Base-by-base conservation (phyloP, 2,797 vertebrate species). In the Philypnodon macrostomus region DNA sequence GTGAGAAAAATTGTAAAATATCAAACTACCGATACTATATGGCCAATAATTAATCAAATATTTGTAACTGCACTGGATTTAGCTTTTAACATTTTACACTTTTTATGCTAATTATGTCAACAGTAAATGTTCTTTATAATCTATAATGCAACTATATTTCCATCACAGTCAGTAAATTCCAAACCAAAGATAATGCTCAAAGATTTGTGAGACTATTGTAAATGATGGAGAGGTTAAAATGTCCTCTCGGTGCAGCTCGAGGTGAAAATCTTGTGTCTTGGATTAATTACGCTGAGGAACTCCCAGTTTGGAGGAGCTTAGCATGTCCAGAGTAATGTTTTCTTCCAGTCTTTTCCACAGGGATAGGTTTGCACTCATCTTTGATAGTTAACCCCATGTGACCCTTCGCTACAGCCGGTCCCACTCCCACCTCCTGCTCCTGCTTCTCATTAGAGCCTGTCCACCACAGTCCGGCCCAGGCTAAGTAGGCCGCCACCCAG, bases 311-410 rank as follows among this genome's bases (percentile, higher is more conserved):
- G 72, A 44, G 73, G 80, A 80, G 83, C 83, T 89, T 89, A 86
- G 84, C 81, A 70, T 84, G 85, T 81, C 72, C 76, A 63, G 79
- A 77, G 61, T 73, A 77, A 84, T 91, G 88, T 91, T 90, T 90
- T 88, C 85, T 73, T 87, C 86, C 5, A 64, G 70, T 66, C 63
- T 86, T 89, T 90, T 90, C 85, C 87, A 89, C 86, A 87, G 83
- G 86, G 87, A 89, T 87, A 87, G 68, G 84, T 90, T 90, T 91
- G 89, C 86, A 88, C 88, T 91, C 88, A 90, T 90, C 90, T 90
- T 90, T 90, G 89, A 89, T 87, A 89, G 89, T 89, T 90, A 89
- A 90, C 88, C 87, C 75, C 50, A 55, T 44, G 70, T 81, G 88
- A 91, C 90, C 87, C 56, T 73, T 75, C 78, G 80, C 75, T 47